These are phyloP conservation scores for Ciconia maguari DNA, from an alignment of 2,113 vertebrate species.

Conservation along the genomic window DNA sequence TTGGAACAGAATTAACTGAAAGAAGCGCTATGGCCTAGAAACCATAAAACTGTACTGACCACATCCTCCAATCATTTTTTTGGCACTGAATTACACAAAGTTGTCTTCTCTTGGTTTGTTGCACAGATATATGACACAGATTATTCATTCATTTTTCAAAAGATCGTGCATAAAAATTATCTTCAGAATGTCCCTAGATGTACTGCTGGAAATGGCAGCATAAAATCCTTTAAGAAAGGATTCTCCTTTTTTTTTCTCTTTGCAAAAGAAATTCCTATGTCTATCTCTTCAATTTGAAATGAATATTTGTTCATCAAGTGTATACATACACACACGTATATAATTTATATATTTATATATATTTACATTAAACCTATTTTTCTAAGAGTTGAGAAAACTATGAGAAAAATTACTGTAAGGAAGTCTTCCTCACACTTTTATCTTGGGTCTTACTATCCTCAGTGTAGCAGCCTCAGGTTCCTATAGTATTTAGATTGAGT, in stretches of 20 bases:
- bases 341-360: background rate
- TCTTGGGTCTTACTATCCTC: background rate
- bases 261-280: background rate
- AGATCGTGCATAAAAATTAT: slow-evolving; percentile 7
- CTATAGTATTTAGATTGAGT: background rate
- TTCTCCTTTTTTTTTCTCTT: background rate
- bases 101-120: slow-evolving; percentile 37
- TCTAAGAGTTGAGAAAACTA: background rate
- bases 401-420: background rate
- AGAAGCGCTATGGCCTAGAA: background rate
- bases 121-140: background rate
- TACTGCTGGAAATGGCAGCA: background rate
- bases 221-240: background rate
- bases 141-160: slow-evolving; percentile 42
- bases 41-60: slow-evolving; percentile 30
- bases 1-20: slow-evolving; percentile 33
- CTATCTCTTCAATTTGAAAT: background rate
- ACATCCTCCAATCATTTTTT: background rate
- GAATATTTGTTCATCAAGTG: background rate
- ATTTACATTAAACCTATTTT: background rate
- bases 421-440: background rate
- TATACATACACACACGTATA: fast-evolving
- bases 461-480: background rate
- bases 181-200: background rate
- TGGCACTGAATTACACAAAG: slow-evolving; percentile 9